Conservation (phyloP, 2,797 vertebrate species). For the Halcyon chelicuti region DNA sequence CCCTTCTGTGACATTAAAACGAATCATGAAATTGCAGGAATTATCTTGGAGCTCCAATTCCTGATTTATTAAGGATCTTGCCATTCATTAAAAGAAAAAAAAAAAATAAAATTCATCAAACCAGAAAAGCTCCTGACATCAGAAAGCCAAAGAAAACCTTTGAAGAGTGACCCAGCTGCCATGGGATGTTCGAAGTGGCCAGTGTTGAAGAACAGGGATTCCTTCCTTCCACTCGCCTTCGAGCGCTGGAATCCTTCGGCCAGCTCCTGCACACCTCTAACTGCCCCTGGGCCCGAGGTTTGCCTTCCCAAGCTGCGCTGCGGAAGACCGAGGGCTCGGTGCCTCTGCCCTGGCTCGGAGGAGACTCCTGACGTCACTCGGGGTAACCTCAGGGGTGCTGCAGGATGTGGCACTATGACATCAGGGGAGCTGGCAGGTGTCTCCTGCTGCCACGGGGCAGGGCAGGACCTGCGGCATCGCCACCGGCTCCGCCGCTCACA, state of each 20-base stretch:
- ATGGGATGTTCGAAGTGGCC: fast-evolving
- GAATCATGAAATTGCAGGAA: background rate
- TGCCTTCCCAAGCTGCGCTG: background rate
- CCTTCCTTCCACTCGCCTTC: background rate
- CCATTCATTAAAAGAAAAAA: background rate
- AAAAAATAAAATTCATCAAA: background rate
- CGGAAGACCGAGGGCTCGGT: background rate
- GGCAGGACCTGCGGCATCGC: background rate
- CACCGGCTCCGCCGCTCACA: background rate
- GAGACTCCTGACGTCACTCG: fast-evolving
- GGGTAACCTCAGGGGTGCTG: background rate
- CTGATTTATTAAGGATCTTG: background rate
- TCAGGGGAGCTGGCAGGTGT: fast-evolving
- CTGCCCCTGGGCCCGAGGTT: fast-evolving
- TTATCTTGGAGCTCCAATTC: background rate
- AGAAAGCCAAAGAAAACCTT: background rate
- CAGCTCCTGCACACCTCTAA: fast-evolving
- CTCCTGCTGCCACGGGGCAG: background rate
- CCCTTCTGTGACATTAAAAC: background rate
- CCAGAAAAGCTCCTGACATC: background rate
- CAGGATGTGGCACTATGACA: background rate
- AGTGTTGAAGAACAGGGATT: fast-evolving
- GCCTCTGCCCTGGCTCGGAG: background rate
- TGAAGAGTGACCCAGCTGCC: background rate
- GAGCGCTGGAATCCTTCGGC: background rate